Percentiles rank a stretch among this genome's conserved stretches.
Conservation (phyloP, 1,140 invertebrate genomes). For the Dolichoris vasculosae region DNA sequence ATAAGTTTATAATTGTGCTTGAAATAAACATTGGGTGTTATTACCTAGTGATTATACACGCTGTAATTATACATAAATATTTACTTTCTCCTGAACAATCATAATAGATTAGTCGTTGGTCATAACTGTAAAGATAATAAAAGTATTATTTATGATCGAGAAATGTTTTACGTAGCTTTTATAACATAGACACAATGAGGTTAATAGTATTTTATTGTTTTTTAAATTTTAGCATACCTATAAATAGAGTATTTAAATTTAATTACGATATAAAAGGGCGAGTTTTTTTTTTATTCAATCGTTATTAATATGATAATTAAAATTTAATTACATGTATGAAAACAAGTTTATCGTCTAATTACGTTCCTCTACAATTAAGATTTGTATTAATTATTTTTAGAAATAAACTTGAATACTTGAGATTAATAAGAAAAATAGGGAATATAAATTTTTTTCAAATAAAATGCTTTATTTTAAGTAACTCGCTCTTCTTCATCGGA, state of each 20-base stretch:
- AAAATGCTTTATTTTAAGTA: background rate
- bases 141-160: conserved; percentile 14
- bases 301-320: background rate
- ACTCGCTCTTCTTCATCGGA: background rate
- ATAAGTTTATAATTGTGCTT: background rate
- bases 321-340: conserved; percentile 19
- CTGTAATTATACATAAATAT: conserved; percentile 25
- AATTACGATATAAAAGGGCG: background rate
- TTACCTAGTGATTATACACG: conserved; percentile 11
- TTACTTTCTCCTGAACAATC: conserved; percentile 15
- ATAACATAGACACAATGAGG: background rate
- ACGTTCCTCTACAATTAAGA: background rate
- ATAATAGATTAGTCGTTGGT: conserved; percentile 13
- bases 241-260: background rate
- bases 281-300: background rate
- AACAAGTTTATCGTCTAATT: conserved; percentile 3
- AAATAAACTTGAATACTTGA: background rate
- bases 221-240: background rate
- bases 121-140: background rate
- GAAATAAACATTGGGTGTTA: background rate
- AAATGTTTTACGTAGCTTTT: conserved; percentile 17
- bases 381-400: conserved; percentile 17
- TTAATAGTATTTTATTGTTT: conserved; percentile 3
- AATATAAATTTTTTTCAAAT: background rate
- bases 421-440: conserved; percentile 21